phyloP scores from a whole-genome alignment of 1,140 invertebrate species.

The Penaeus indicus region DNA sequence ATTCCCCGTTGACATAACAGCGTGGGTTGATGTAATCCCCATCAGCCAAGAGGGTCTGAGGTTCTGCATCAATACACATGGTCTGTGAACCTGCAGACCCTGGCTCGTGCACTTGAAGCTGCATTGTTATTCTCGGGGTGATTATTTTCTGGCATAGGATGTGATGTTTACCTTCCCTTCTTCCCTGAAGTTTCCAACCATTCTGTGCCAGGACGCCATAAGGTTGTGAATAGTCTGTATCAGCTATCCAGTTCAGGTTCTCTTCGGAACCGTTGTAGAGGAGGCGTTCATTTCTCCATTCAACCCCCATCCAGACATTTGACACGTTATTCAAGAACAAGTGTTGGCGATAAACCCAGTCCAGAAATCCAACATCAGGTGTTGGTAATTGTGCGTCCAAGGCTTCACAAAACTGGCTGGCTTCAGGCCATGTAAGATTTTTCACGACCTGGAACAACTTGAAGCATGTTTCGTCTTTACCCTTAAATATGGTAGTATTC shows the following conservation, averaged over 20 bases:
- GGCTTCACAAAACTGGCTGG: constrained; percentile 36
- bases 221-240: constrained; percentile 32
- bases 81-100: neutral
- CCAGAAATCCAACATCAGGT: constrained; percentile 54
- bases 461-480: constrained; percentile 39
- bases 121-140: neutral
- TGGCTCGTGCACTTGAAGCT: constrained; percentile 10
- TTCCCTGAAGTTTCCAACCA: constrained; percentile 32
- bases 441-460: constrained; percentile 4
- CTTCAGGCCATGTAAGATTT: constrained; percentile 42
- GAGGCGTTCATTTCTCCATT: constrained; percentile 24
- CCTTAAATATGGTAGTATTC: constrained; percentile 7
- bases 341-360: constrained; percentile 56
- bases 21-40: neutral
- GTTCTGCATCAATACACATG: constrained; percentile 43
- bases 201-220: constrained; percentile 28
- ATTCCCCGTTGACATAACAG: constrained; percentile 44
- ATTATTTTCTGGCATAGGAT: constrained; percentile 37
- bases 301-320: constrained; percentile 49
- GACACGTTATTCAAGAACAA: neutral
- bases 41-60: neutral
- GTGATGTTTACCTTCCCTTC: constrained; percentile 5
- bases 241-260: constrained; percentile 43
- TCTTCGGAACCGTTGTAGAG: constrained; percentile 38
- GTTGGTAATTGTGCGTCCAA: constrained; percentile 35